These are phyloP conservation scores for Temnothorax longispinosus DNA, from an alignment of 1,140 invertebrate genomes.

Conservation along the genomic window DNA sequence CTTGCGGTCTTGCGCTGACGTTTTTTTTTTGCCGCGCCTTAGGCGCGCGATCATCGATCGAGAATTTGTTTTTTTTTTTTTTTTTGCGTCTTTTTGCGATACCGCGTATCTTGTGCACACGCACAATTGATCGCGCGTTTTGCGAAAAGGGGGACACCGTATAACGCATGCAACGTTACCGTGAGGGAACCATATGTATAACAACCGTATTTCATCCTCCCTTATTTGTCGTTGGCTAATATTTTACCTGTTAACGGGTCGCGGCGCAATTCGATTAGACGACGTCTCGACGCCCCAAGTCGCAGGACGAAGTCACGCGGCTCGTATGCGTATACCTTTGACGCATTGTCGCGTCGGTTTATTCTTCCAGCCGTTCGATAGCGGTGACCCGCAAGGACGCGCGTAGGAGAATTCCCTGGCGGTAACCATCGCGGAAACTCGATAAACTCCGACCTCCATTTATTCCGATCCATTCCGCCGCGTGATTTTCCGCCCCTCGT, in stretches of 20 bases:
- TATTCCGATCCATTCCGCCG: slow-evolving; percentile 9
- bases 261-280: background rate
- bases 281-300: background rate
- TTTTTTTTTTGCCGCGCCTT: slow-evolving; percentile 44
- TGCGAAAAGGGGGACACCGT: background rate
- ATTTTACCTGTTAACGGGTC: slow-evolving; percentile 24
- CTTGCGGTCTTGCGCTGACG: slow-evolving; percentile 16
- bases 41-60: slow-evolving; percentile 1
- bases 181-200: background rate
- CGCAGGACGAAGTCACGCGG: background rate
- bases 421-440: slow-evolving; percentile 22
- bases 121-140: background rate
- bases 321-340: no score
- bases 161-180: background rate
- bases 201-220: background rate
- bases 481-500: slow-evolving; percentile 51
- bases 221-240: background rate
- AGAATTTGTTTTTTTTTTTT: background rate
- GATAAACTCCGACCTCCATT: slow-evolving; percentile 38
- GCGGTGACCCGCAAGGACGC: background rate
- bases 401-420: background rate
- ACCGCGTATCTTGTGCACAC: background rate
- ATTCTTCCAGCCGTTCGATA: background rate
- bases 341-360: background rate
- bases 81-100: background rate